Base-by-base conservation (phyloP, 2,113 vertebrate species). In the Cyanoderma ruficeps region DNA sequence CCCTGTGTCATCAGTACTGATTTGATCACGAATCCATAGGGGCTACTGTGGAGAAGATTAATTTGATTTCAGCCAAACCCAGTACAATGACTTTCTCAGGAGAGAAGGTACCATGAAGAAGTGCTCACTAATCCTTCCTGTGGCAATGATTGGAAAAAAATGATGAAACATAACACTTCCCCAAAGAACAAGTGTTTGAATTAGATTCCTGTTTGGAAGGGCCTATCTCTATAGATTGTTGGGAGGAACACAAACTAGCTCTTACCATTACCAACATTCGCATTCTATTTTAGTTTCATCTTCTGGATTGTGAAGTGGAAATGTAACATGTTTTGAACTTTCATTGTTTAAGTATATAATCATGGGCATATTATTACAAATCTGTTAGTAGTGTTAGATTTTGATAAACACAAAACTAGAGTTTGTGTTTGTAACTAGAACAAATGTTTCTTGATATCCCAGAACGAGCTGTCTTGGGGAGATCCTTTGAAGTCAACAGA, bases 1-100 rank as follows among this genome's bases (percentile, higher is more conserved):
- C 4, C 5, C 3, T 31, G 9, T 60, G 4, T 56, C 59, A 30
- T 6, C 53, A 35, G 1, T 56, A 15, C 27, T 3, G 1, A 23
- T 69, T 68, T 52, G 35, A 18, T 64, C 50, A 55, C 57, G 44
- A 35, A 50, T 77, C 59, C 57, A 1, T 15, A 47, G 19, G 41
- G 57, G 7, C 24, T 72, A 2, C 39, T 46, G 1, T 80, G 57
- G 46, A 56, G 64, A 55, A 11, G 25, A 52, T 71, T 13, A 46
- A 60, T 23, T 71, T 53, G 22, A 35, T 80, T 17, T 24, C 23
- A 81, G 11, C 22, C 41, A 76, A 65, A 89, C 9, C 10, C 14
- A 39, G n/a, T 71, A 23, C 39, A 65, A 27, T 55, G 19, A 63
- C 39, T 20, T 76, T 5, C 27, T 85, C 15, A 46, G 53, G 55